Conservation (phyloP, 2,113 vertebrate species). For the Laticauda colubrina region DNA sequence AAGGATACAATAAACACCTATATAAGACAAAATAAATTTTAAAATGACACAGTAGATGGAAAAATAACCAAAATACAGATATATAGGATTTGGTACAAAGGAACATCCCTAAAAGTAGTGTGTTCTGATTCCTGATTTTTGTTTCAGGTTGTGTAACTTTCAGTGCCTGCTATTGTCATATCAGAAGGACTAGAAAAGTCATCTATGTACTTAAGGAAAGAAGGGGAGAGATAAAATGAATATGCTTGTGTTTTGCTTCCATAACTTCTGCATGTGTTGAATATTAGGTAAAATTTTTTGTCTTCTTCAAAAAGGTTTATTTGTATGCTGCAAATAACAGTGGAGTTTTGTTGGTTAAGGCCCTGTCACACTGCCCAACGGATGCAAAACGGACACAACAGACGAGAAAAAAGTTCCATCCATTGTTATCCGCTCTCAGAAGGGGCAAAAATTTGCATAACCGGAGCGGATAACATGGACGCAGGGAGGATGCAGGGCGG, state of each 20-base stretch:
- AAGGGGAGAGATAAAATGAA: neutral
- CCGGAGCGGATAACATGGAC: too few relatives aligned
- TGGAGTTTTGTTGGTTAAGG: slow-evolving; percentile 13
- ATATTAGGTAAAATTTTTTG: neutral
- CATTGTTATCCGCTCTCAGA: too few relatives aligned
- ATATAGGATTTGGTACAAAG: neutral
- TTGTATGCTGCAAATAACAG: neutral
- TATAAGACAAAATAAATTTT: neutral
- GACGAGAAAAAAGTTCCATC: too few relatives aligned
- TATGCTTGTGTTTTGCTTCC: slow-evolving; percentile 5
- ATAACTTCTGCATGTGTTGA: slow-evolving; percentile 12
- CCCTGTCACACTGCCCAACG: too few relatives aligned
- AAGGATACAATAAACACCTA: neutral
- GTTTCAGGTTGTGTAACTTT: neutral
- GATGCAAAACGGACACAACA: too few relatives aligned
- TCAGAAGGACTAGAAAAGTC: neutral
- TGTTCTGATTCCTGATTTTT: neutral
- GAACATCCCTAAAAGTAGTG: neutral
- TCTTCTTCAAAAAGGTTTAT: neutral
- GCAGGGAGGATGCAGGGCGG: too few relatives aligned
- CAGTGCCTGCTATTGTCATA: neutral
- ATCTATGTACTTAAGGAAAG: neutral
- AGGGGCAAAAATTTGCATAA: too few relatives aligned
- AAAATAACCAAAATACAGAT: neutral
- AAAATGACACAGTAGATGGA: neutral